These are phyloP conservation scores for Nannobrachium achirus DNA, from an alignment of 2,113 vertebrate genomes.

Conservation along the genomic window DNA sequence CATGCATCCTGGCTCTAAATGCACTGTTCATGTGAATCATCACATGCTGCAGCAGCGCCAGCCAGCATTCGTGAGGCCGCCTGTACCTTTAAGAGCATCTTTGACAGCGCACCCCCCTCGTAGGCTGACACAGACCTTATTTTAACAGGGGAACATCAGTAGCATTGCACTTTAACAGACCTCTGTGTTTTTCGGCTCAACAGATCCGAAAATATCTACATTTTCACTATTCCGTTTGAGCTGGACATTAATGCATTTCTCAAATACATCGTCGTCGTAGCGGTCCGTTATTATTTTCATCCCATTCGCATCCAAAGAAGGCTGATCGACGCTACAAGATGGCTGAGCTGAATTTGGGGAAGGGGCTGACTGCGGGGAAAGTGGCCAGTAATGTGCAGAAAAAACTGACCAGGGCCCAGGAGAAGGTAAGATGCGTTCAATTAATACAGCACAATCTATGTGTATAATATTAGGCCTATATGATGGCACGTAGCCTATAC, in stretches of 20 bases:
- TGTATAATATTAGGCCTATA: background rate
- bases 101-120: constrained; percentile 67
- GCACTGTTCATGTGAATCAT: too few species aligned
- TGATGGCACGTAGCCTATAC: constrained; percentile 26
- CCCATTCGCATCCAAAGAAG: constrained; percentile 55
- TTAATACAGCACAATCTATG: background rate
- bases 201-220: constrained; percentile 9
- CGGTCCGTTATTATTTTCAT: constrained; percentile 50
- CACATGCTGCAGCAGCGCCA: too few species aligned
- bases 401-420: constrained; percentile 95
- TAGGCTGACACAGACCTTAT: constrained; percentile 62
- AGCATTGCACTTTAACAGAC: constrained; percentile 15
- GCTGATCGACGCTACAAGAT: constrained; percentile 81
- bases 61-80: constrained; percentile 38
- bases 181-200: background rate
- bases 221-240: constrained; percentile 19
- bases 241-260: constrained; percentile 64
- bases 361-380: constrained; percentile 94
- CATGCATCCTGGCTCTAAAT: too few species aligned
- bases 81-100: constrained; percentile 77
- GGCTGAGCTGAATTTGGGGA: constrained; percentile 96
- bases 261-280: constrained; percentile 53
- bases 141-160: constrained; percentile 56
- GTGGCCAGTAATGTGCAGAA: constrained; percentile 98
- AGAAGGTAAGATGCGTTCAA: constrained; percentile 86